Evolutionary conservation across 2,888 invertebrate species (phyloP), one percentile per base, ranked within the genome.

Genomic region (Chesias legatella): DNA sequence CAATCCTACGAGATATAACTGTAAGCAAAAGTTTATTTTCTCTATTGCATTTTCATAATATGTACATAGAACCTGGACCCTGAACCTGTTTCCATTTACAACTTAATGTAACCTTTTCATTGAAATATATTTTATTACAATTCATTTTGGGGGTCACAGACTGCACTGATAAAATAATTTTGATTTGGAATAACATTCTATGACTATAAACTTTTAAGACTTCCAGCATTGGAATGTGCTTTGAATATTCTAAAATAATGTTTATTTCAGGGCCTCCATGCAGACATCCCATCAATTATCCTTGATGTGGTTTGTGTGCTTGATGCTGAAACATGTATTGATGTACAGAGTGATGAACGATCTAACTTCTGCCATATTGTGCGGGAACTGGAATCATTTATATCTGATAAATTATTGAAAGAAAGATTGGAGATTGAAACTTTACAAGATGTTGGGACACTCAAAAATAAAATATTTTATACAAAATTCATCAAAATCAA

Each of bases 401-500:
- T 95, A 63, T 93, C 97, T 33, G 97, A 97, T 62, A 93, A 94
- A 73, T 83, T 98, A 60, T 85, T 98, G 27, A 97, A 98, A 67
- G 98, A 98, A 77, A 90, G 98, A 49, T 77, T 98, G 58, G 98
- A 98, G 82, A 95, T 96, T 65, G 98, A 98, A 61, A 96, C 97
- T 0, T 84, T 98, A 22, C 96, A 97, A 78, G 97, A 96, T 89
- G 94, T 95, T 46, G 96, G 96, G 11, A 94, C 96, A 51, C 90
- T 98, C 33, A 95, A 94, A 66, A 96, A 96, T 70, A 94, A 94
- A 73, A 94, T 93, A 58, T 96, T 96, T 83, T 95, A 95, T 77
- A 95, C 96, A 29, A 98, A 97, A 78, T 98, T 98, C 79, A 98
- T 99, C 63, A 98, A 98, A 91, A 95, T 97, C 43, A 99, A 98